Evolutionary conservation across 2,797 vertebrate genomes (phyloP).

Genomic region (Poecilia gillii): DNA sequence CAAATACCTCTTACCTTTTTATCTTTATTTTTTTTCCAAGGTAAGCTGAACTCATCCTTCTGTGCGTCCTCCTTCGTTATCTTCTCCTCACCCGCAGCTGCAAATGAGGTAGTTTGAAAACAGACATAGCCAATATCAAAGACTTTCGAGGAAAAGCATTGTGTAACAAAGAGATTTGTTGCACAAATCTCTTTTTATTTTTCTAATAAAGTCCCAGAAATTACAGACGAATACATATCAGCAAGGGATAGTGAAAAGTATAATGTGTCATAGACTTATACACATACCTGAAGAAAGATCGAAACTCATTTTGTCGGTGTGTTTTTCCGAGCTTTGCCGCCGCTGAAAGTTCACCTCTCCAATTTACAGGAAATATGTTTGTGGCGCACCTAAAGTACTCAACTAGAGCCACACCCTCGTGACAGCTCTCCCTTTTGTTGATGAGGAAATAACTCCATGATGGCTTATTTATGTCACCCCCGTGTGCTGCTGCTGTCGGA

Average conservation of each 20-base stretch:
- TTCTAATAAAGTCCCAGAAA: not conserved
- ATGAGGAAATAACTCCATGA: not conserved
- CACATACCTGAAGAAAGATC: constrained; percentile 41
- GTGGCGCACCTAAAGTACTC: constrained; percentile 24
- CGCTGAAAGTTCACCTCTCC: not conserved
- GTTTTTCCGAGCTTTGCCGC: not conserved
- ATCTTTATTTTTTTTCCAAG: constrained; percentile 44
- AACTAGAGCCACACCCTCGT: not conserved
- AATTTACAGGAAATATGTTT: not conserved
- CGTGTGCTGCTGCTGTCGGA: not conserved
- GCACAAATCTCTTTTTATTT: not conserved
- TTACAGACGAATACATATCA: not conserved
- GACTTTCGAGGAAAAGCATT: not conserved
- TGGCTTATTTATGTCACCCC: not conserved
- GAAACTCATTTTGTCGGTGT: constrained; percentile 29
- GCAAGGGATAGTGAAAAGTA: not conserved
- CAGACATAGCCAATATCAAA: not conserved
- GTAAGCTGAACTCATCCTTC: constrained; percentile 40
- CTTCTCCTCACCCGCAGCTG: constrained; percentile 24
- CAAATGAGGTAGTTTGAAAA: not conserved
- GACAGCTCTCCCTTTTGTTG: not conserved
- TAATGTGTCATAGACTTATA: no score
- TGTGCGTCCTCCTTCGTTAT: constrained; percentile 51
- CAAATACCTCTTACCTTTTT: constrained; percentile 40
- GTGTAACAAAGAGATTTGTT: no score